These are phyloP conservation scores for Venustaconcha ellipsiformis DNA, from an alignment of 1,140 invertebrate species.

Conservation along the genomic window DNA sequence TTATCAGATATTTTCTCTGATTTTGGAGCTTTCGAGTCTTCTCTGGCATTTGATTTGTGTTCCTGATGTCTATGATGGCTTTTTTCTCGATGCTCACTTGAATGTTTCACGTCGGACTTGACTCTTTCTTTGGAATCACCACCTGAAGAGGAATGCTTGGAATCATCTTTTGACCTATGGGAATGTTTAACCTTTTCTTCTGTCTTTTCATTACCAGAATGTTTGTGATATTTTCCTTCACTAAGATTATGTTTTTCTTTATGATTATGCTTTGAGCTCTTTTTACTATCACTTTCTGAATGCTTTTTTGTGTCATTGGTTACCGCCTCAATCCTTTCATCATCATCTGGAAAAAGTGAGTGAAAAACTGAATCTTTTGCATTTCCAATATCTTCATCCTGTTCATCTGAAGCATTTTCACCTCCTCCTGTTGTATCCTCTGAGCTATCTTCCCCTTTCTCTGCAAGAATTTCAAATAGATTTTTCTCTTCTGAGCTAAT, in stretches of 20 bases:
- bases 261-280: constrained; percentile 4
- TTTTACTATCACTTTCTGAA: background rate
- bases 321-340: too few species aligned
- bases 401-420: too few species aligned
- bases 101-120: background rate
- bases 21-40: constrained; percentile 5
- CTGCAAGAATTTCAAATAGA: too few species aligned
- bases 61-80: constrained; percentile 1
- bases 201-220: constrained; percentile 35
- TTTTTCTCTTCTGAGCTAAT: too few species aligned
- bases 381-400: too few species aligned
- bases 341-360: too few species aligned
- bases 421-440: too few species aligned
- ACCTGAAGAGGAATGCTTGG: background rate
- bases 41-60: constrained; percentile 12
- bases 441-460: too few species aligned
- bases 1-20: constrained; percentile 15
- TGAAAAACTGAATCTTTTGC: too few species aligned
- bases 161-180: background rate
- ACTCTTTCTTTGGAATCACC: background rate
- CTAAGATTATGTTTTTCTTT: constrained; percentile 12
- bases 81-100: constrained; percentile 1
- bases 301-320: background rate
- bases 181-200: constrained; percentile 16
- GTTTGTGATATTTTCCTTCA: constrained; percentile 42